These are phyloP conservation scores for Dermolepida albohirtum DNA, from an alignment of 2,888 invertebrate genomes.

Conservation along the genomic window DNA sequence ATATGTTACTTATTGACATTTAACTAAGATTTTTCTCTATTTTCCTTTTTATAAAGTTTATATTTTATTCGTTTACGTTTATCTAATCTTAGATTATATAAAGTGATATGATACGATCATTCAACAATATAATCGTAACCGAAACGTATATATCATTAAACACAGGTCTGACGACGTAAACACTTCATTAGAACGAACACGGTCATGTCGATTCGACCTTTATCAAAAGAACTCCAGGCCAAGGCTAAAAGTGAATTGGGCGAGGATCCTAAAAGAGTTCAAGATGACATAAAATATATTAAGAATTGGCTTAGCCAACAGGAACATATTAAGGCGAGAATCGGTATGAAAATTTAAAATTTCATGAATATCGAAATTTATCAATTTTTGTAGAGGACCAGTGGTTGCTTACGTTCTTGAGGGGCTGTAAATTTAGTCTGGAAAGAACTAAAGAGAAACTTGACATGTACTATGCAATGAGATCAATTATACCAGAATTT, in stretches of 20 bases:
- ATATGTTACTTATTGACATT: too few species aligned
- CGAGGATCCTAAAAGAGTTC: conserved; percentile 66
- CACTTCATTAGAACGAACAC: neutral
- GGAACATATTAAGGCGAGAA: conserved; percentile 68
- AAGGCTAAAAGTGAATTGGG: conserved; percentile 68
- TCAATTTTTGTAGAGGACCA: conserved; percentile 68
- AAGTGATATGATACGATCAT: too few species aligned
- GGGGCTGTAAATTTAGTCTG: conserved; percentile 75
- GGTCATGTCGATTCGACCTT: conserved; percentile 26
- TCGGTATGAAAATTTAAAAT: neutral
- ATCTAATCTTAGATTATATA: too few species aligned
- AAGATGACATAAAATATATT: conserved; percentile 67
- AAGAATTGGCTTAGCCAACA: conserved; percentile 71
- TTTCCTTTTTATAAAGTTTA: too few species aligned
- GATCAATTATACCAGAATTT: conserved; percentile 68
- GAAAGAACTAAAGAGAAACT: conserved; percentile 73
- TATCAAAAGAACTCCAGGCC: conserved; percentile 65
- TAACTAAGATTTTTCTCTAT: too few species aligned
- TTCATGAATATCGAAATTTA: neutral
- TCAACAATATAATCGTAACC: too few species aligned
- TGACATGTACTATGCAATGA: conserved; percentile 71
- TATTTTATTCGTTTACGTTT: too few species aligned
- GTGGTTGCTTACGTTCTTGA: conserved; percentile 71
- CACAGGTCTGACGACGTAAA: conserved; percentile 13
- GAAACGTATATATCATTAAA: neutral